Evolutionary conservation across 1,140 invertebrate genomes (phyloP).

Genomic region (Eueides isabella): DNA sequence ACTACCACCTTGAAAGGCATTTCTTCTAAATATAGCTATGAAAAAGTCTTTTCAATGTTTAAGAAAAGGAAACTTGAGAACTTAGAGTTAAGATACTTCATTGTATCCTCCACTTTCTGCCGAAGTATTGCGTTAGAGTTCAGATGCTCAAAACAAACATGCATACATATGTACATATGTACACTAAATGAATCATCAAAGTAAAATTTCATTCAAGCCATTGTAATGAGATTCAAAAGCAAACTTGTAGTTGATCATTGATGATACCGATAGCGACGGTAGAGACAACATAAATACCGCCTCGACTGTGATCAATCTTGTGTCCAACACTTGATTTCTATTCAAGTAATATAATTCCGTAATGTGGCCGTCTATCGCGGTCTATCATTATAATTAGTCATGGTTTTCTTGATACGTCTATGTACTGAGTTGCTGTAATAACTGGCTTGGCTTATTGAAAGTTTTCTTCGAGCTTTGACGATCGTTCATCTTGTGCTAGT

Average conservation of each 20-base stretch:
- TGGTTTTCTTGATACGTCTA: constrained; percentile 14
- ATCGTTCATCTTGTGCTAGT: constrained; percentile 17
- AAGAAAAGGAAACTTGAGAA: too few species aligned
- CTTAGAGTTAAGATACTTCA: too few species aligned
- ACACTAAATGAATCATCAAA: background rate
- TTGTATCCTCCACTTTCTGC: too few species aligned
- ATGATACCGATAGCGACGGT: background rate
- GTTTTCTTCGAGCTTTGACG: constrained; percentile 15
- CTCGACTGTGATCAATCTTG: constrained; percentile 33
- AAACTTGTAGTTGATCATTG: background rate
- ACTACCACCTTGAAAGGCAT: too few species aligned
- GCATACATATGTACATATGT: background rate
- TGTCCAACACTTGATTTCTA: constrained; percentile 30
- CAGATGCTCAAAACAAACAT: too few species aligned
- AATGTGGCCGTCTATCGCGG: constrained; percentile 20
- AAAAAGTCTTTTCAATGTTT: too few species aligned
- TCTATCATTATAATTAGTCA: constrained; percentile 38
- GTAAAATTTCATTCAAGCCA: background rate
- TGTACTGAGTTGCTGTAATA: constrained; percentile 27
- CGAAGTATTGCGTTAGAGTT: too few species aligned
- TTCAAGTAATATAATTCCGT: constrained; percentile 33
- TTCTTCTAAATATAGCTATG: too few species aligned
- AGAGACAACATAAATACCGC: constrained; percentile 27
- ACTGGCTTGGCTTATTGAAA: constrained; percentile 25
- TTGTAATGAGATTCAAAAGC: background rate